Conservation (phyloP, 2,797 vertebrate species). For the Margarornis squamiger region DNA sequence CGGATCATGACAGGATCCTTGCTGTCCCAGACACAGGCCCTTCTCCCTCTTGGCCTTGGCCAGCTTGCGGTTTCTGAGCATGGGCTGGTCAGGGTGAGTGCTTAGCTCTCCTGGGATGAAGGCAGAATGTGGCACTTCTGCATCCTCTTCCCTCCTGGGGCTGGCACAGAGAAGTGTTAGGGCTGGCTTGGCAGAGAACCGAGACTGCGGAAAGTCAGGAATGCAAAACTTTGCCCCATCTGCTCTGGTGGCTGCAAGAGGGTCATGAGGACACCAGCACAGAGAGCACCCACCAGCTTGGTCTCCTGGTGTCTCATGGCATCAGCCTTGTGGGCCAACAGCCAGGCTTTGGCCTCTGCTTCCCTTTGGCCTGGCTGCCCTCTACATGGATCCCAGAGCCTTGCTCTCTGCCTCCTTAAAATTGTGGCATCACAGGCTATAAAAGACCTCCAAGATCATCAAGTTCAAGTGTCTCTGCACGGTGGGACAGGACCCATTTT, state of each 20-base stretch:
- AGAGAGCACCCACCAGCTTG: background rate
- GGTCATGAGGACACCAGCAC: fast-evolving
- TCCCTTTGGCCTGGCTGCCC: background rate
- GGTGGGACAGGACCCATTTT: background rate
- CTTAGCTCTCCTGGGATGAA: background rate
- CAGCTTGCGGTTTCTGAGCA: background rate
- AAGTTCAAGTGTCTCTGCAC: fast-evolving
- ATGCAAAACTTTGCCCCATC: background rate
- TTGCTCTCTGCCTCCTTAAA: background rate
- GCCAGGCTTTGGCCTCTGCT: background rate
- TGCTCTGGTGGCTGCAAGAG: background rate
- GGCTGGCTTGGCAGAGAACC: background rate
- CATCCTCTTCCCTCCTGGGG: background rate
- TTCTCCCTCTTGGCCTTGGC: background rate
- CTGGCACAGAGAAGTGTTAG: background rate
- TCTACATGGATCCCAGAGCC: background rate
- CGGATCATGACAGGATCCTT: background rate
- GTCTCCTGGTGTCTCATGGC: background rate
- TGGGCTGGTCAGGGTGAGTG: background rate
- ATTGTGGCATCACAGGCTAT: background rate
- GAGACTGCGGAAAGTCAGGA: background rate
- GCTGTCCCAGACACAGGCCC: background rate
- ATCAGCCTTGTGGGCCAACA: background rate
- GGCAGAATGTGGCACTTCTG: background rate
- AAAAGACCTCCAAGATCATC: background rate